Base-by-base conservation (phyloP, 2,888 invertebrate genomes). In the Drosophila testacea region DNA sequence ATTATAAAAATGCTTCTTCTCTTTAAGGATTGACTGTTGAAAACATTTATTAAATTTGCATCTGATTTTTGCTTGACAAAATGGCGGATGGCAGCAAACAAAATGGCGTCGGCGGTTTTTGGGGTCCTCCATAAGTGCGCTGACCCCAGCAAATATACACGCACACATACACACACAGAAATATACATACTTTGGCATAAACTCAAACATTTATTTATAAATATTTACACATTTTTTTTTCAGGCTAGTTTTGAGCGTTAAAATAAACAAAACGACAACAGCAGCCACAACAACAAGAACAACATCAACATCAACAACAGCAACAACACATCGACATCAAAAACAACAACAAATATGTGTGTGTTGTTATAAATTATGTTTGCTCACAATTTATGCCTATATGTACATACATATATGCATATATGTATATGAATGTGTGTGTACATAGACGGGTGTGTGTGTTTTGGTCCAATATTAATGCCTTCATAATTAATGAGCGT, bases 401-500 rank as follows among this genome's bases (percentile, higher is more conserved):
- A 46, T 59, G 32, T 56, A 52, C 13, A 42, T 36, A 39, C 41
- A 44, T 28, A 13, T 52, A 11, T 51, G 36, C 47, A 3, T 41
- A 39, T 30, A 30, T 66, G 28, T 56, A 41, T 60, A n/a, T 27
- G 6, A 6, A 27, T 46, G 47, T 48, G 46, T 57, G 51, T 38
- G 55, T 46, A 36, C 55, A 62, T 55, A 55, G 36, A 62, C 44
- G 55, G 32, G 52, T 38, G 39, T 61, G 69, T 80, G 69, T 75
- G 66, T 83, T 65, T 55, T 69, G 77, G 81, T 89, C 88, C 83
- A 87, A 85, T 88, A 89, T 87, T 87, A 87, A 87, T 87, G 76
- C 89, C 83, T 87, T 38, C 88, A 87, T 87, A 89, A 87, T 87
- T 87, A 87, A 87, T 87, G 89, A 89, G 89, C 88, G 63, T 84